Evolutionary conservation across 1,140 invertebrate genomes (phyloP).

Genomic region (Argopecten irradians): DNA sequence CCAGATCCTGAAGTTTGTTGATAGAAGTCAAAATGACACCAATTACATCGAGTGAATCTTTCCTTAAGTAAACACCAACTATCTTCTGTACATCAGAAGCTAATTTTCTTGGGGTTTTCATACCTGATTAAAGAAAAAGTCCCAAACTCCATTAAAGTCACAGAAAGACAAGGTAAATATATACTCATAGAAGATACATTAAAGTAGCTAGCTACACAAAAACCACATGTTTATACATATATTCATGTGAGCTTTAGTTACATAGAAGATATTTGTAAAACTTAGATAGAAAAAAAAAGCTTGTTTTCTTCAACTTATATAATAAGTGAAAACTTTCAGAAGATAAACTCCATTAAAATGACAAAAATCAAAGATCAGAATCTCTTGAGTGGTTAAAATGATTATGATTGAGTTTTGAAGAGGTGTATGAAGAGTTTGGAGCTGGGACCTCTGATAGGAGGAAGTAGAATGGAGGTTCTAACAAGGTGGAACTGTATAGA

Average conservation of each 20-base stretch:
- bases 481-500: no score
- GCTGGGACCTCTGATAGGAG: background rate
- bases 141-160: background rate
- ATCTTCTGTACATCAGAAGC: background rate
- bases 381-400: background rate
- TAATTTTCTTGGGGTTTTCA: background rate
- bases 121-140: background rate
- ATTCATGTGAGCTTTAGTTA: background rate
- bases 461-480: background rate
- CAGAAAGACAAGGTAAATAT: background rate
- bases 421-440: background rate
- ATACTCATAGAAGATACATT: background rate
- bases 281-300: background rate
- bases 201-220: background rate
- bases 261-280: background rate
- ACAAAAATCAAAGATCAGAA: background rate
- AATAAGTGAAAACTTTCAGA: background rate
- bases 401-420: background rate
- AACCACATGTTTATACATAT: background rate
- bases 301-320: background rate
- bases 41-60: background rate
- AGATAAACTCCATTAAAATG: slow-evolving; percentile 12
- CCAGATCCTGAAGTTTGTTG: background rate
- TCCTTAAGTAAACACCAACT: background rate
- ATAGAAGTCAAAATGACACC: background rate